A percentile compares a stretch with the other conserved stretches of the same genome.
These are phyloP conservation scores for Acleris sparsana DNA, from an alignment of 2,888 invertebrate species.

Conservation along the genomic window DNA sequence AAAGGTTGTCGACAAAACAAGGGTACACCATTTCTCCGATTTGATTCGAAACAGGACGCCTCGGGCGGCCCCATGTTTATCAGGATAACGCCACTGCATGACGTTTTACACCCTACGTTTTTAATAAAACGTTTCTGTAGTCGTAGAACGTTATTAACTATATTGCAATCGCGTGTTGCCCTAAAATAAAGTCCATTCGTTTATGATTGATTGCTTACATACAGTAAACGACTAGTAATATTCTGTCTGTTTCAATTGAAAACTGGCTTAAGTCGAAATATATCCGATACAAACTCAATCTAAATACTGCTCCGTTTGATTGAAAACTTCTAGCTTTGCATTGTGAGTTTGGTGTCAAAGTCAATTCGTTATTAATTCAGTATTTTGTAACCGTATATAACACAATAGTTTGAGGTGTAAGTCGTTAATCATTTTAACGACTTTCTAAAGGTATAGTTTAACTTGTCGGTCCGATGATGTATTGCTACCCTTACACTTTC, in stretches of 20 bases:
- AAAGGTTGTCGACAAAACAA: no score
- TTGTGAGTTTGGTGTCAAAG: background rate
- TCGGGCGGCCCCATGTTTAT: no score
- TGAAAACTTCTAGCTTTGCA: background rate
- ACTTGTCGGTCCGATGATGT: background rate
- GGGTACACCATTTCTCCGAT: no score
- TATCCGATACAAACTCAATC: background rate
- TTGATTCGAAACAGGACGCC: no score
- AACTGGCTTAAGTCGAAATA: background rate
- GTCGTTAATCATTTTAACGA: background rate
- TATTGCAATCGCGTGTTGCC: background rate
- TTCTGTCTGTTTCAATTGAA: background rate
- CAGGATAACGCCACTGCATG: no score
- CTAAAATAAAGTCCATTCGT: background rate
- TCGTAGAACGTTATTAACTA: background rate
- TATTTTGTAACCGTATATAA: slow-evolving; percentile 5
- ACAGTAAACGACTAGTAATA: slow-evolving; percentile 1
- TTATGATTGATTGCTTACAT: slow-evolving; percentile 3
- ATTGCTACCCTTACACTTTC: background rate
- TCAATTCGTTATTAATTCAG: background rate
- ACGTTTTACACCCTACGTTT: no score
- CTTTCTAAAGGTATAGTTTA: background rate
- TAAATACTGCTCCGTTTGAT: background rate
- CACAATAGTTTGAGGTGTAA: slow-evolving; percentile 1
- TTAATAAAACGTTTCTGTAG: no score